Conservation (phyloP, 2,797 vertebrate species). For the Clamator glandarius region DNA sequence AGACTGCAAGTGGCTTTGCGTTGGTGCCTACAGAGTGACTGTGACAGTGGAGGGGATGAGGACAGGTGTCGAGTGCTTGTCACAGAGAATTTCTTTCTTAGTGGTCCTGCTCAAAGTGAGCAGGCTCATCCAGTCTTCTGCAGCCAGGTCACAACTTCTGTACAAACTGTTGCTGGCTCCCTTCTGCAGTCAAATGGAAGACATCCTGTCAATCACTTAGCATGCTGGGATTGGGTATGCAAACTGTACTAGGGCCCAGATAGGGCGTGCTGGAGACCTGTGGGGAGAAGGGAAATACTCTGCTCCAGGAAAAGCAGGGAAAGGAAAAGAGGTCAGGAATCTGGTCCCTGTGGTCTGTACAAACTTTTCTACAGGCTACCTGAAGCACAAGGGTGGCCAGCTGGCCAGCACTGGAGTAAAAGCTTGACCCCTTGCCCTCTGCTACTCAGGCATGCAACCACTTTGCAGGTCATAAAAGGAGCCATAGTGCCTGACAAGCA, state of each 20-base stretch:
- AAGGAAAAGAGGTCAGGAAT: background rate
- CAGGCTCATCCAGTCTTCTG: background rate
- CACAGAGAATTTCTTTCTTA: background rate
- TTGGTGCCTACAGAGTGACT: background rate
- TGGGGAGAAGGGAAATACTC: background rate
- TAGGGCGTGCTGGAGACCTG: background rate
- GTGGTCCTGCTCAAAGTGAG: background rate
- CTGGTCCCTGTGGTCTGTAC: background rate
- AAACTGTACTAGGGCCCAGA: background rate
- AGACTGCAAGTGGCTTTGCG: background rate
- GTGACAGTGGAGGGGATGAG: background rate
- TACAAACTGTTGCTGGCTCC: background rate
- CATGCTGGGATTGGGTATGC: no score
- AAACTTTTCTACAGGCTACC: background rate
- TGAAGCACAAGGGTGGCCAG: background rate
- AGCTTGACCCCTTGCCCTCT: background rate
- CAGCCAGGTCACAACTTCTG: background rate
- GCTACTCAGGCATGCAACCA: background rate
- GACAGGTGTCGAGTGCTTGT: background rate
- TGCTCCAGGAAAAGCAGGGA: background rate
- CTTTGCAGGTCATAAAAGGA: background rate
- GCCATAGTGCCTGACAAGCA: background rate
- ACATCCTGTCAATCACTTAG: background rate
- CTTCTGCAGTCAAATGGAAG: background rate
- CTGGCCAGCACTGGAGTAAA: background rate